phyloP scores from a whole-genome alignment of 2,113 vertebrate genomes.

The Myotis yumanensis region DNA sequence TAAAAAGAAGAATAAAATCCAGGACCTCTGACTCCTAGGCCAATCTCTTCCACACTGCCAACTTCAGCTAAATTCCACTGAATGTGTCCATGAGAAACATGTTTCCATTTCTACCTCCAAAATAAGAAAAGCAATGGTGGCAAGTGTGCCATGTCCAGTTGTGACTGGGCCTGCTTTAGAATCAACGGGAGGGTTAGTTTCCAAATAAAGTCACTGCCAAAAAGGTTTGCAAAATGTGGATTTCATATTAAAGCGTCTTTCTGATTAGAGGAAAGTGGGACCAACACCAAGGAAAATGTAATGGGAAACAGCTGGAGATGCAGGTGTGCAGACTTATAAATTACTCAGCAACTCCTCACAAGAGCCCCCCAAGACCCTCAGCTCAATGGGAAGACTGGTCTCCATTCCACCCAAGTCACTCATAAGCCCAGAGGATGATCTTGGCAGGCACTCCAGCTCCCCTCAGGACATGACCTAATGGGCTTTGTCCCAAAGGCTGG shows the following conservation, averaged over 20 bases:
- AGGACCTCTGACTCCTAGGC: background rate
- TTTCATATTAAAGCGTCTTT: conserved; percentile 32
- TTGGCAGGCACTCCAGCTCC: background rate
- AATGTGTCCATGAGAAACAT: background rate
- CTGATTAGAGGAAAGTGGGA: conserved; percentile 9
- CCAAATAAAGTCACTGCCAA: conserved; percentile 17
- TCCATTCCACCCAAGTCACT: background rate
- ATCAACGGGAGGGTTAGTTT: conserved; percentile 7
- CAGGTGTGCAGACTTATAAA: conserved; percentile 36
- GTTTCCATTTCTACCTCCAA: background rate
- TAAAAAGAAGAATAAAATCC: background rate
- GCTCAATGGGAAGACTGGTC: background rate
- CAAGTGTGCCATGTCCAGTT: background rate
- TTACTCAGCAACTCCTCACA: background rate
- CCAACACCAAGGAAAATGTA: background rate
- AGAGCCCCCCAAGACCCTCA: background rate
- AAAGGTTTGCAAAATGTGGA: conserved; percentile 43
- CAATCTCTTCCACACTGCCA: background rate
- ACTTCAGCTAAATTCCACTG: background rate
- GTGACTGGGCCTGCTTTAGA: background rate
- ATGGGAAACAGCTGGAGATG: conserved; percentile 44
- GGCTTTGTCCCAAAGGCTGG: background rate
- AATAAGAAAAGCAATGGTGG: background rate
- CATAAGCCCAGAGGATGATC: background rate
- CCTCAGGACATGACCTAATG: background rate